Evolutionary conservation across 2,888 invertebrate species (phyloP).

Genomic region (Margaritifera margaritifera): DNA sequence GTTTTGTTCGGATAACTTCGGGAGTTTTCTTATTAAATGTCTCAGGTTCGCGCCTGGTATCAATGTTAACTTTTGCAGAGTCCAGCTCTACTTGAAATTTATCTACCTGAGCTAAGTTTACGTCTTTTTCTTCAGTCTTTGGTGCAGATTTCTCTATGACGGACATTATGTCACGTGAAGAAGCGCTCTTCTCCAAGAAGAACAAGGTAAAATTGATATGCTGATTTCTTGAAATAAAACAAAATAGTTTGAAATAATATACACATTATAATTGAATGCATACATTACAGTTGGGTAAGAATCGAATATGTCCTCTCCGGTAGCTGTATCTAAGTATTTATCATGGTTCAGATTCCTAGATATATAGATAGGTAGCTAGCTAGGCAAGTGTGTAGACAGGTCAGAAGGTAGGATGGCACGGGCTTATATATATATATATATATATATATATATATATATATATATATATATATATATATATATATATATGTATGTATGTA

Average conservation of each 20-base stretch:
- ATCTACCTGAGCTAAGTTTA: conserved; percentile 40
- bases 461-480: no score
- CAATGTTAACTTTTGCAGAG: conserved; percentile 43
- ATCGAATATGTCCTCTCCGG: neutral
- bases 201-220: conserved; percentile 54
- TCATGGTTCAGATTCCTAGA: neutral
- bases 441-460: no score
- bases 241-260: neutral
- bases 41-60: conserved; percentile 44
- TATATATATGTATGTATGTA: no score
- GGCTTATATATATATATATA: neutral
- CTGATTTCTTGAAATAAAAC: conserved; percentile 37
- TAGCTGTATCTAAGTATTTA: neutral
- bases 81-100: conserved; percentile 48
- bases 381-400: neutral
- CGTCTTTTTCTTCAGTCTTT: conserved; percentile 20
- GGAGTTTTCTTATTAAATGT: conserved; percentile 44
- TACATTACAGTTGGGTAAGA: neutral
- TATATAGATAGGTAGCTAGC: neutral
- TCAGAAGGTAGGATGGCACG: neutral
- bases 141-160: conserved; percentile 51
- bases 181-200: conserved; percentile 48
- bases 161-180: conserved; percentile 42
- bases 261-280: neutral
- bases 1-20: neutral